phyloP scores from a whole-genome alignment of 2,888 invertebrate genomes.

The Clepsis dumicolana region DNA sequence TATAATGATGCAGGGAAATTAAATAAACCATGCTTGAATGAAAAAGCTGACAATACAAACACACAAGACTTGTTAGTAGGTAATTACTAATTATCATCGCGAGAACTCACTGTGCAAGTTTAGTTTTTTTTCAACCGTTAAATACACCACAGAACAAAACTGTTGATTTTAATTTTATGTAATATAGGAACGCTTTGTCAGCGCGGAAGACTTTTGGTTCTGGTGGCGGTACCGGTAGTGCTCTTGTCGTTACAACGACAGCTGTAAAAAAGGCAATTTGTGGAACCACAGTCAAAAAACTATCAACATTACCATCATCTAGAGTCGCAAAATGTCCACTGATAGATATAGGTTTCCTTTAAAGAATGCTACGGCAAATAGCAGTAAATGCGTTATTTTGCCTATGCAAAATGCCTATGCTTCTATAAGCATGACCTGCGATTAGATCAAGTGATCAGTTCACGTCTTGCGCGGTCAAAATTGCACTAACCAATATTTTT shows the following conservation, averaged over 20 bases:
- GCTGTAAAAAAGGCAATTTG: conserved; percentile 46
- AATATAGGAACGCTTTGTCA: conserved; percentile 44
- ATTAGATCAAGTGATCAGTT: too few species aligned
- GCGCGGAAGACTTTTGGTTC: conserved; percentile 49
- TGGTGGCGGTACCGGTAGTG: conserved; percentile 40
- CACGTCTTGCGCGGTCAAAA: too few species aligned
- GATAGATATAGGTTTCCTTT: too few species aligned
- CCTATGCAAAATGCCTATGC: too few species aligned
- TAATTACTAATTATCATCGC: too few species aligned
- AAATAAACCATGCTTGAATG: not conserved
- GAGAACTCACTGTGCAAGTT: not conserved
- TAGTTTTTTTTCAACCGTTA: not conserved
- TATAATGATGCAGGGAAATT: too few species aligned
- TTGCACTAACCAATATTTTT: too few species aligned
- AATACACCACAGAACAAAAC: not conserved
- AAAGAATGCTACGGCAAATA: too few species aligned
- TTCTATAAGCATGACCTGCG: too few species aligned
- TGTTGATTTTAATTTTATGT: not conserved
- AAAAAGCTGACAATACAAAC: not conserved
- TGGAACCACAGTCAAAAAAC: not conserved
- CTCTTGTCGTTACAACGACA: conserved; percentile 43
- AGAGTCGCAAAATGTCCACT: too few species aligned
- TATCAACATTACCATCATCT: not conserved
- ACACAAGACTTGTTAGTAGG: not conserved
- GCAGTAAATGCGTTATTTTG: too few species aligned